Base-by-base conservation (phyloP, 2,113 vertebrate genomes). In the Speoplatyrhinus poulsoni region DNA sequence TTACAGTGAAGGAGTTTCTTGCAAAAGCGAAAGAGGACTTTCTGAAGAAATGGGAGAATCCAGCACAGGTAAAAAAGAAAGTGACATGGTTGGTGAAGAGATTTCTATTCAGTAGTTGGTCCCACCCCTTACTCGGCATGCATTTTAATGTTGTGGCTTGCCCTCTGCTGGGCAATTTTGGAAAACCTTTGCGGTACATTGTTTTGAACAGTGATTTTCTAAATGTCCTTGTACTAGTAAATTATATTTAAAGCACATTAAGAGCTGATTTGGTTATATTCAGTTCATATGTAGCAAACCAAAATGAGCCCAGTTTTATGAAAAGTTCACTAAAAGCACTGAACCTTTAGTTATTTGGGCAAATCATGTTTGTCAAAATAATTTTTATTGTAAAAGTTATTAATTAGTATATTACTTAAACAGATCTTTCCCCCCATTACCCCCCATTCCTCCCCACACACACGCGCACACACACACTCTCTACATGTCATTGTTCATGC, bases 1-100 rank as follows among this genome's bases (percentile, higher is more conserved):
- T 87, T 88, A 76, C 85, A 95, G 94, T 96, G 90, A 96, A 97
- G 90, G 96, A 98, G 89, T 96, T 97, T 91, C 93, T 98, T 89
- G 95, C 95, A 82, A 96, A 96, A 95, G 95, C 95, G 88, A 97
- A 96, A 93, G 96, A 97, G 91, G 96, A 98, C 82, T 97, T 98
- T 80, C 93, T 98, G 63, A 95, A 95, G 88, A 98, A 96, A 95
- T 98, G 96, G 95, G 95, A 98, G 89, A 96, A 89, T 82, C 95
- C 96, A 73, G 90, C 94, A 82, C 95, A 95, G 92, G 94, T 94
- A 76, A 82, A 2, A 33, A 46, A 6, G 73, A 55, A 41, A 16
- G 32, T 10, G 15, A 26, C 13, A 15, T 3, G 41, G 9, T 12
- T 16, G 60, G 52, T 4, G 33, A 55, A 50, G 1, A 58, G 49